These are phyloP conservation scores for Hartigia nigra DNA, from an alignment of 2,888 invertebrate genomes.

Conservation along the genomic window DNA sequence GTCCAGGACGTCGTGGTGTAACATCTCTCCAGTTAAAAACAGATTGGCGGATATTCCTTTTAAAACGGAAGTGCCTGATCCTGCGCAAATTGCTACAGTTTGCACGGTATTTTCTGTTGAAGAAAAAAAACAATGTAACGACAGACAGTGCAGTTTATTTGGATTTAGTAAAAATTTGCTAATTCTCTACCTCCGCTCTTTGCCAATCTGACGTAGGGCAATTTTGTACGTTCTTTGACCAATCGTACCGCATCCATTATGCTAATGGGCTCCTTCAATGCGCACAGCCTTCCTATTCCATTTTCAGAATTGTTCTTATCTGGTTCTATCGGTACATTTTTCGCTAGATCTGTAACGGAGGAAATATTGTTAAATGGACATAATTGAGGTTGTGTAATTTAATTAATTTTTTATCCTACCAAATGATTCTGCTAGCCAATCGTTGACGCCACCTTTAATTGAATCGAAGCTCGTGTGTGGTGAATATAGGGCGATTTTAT, in stretches of 20 bases:
- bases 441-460: constrained; percentile 86
- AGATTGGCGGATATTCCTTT: constrained; percentile 80
- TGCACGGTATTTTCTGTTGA: constrained; percentile 68
- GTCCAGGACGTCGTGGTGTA: constrained; percentile 92
- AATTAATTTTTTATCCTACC: constrained; percentile 27
- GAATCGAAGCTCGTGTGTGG: constrained; percentile 95
- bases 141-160: background rate
- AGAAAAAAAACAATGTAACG: background rate
- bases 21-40: constrained; percentile 93
- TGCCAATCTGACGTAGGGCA: constrained; percentile 80
- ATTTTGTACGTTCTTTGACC: constrained; percentile 77
- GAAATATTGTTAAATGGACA: constrained; percentile 10
- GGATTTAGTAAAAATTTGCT: background rate
- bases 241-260: constrained; percentile 73
- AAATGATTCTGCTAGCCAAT: constrained; percentile 88
- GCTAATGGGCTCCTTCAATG: constrained; percentile 67
- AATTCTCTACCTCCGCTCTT: constrained; percentile 64
- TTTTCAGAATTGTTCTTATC: constrained; percentile 39
- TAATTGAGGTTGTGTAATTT: background rate
- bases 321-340: constrained; percentile 53
- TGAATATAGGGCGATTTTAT: constrained; percentile 89
- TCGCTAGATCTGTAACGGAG: constrained; percentile 40
- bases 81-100: constrained; percentile 87
- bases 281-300: constrained; percentile 73
- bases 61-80: constrained; percentile 86